Evolutionary conservation across 2,113 vertebrate species (phyloP).

Genomic region (Nycticebus coucang): DNA sequence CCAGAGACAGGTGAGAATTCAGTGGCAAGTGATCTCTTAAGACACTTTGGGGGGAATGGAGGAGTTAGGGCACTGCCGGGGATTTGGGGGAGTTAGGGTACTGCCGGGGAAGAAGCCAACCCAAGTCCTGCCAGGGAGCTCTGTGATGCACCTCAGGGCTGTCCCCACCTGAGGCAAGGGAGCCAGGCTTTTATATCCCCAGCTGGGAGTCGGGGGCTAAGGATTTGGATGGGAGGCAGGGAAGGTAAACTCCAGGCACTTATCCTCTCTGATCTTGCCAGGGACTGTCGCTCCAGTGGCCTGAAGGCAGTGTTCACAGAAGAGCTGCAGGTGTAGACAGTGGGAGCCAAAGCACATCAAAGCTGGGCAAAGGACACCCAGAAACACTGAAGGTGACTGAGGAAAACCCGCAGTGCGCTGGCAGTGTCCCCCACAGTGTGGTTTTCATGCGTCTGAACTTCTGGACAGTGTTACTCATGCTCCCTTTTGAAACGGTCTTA

Average conservation of each 20-base stretch:
- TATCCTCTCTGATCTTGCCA: neutral
- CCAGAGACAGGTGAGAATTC: neutral
- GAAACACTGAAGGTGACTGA: neutral
- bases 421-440: accelerated
- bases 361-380: neutral
- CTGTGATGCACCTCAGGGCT: neutral
- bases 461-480: neutral
- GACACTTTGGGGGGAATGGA: no score
- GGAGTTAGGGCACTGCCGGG: no score
- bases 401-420: neutral
- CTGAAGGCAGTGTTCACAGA: neutral
- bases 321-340: neutral
- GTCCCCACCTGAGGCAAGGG: neutral
- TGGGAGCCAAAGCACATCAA: neutral
- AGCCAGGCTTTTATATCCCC: neutral
- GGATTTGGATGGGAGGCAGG: neutral
- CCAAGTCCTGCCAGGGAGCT: neutral
- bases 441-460: neutral
- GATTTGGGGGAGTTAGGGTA: no score
- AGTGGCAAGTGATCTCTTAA: neutral
- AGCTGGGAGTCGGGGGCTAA: neutral
- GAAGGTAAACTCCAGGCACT: neutral
- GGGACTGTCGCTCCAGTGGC: neutral
- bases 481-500: neutral
- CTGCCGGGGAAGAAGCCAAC: neutral